Evolutionary conservation across 2,888 invertebrate species (phyloP).

Genomic region (Acanthoscelides obtectus): DNA sequence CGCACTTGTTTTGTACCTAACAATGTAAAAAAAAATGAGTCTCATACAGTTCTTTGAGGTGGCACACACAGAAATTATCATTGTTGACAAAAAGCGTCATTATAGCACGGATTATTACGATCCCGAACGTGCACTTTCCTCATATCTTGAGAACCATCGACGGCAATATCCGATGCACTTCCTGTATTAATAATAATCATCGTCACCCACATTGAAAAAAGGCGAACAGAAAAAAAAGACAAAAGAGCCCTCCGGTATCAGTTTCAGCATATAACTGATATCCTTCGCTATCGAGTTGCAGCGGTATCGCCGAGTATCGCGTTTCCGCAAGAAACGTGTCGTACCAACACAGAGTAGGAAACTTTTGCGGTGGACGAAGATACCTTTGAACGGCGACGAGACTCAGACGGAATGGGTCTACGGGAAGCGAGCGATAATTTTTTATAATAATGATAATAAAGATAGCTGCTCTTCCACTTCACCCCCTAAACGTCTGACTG

Average conservation of each 20-base stretch:
- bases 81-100: too few relatives aligned
- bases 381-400: background rate
- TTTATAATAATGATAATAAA: too few relatives aligned
- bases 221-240: conserved; percentile 6
- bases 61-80: too few relatives aligned
- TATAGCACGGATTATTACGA: too few relatives aligned
- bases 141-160: background rate
- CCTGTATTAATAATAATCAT: conserved; percentile 5
- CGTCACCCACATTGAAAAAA: background rate
- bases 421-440: background rate
- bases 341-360: background rate
- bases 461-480: too few relatives aligned
- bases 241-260: too few relatives aligned
- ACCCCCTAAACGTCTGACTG: too few relatives aligned
- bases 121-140: too few relatives aligned
- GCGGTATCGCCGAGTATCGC: conserved; percentile 13
- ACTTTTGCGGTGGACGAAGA: background rate
- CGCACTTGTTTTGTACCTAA: too few relatives aligned
- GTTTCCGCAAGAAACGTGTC: conserved; percentile 15
- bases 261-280: conserved; percentile 15
- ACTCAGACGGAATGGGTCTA: background rate
- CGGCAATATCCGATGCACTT: background rate
- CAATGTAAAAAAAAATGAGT: too few relatives aligned
- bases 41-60: too few relatives aligned
- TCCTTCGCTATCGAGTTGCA: conserved; percentile 10